Conservation (phyloP, 2,888 invertebrate genomes). For the Drosophila algonquin region DNA sequence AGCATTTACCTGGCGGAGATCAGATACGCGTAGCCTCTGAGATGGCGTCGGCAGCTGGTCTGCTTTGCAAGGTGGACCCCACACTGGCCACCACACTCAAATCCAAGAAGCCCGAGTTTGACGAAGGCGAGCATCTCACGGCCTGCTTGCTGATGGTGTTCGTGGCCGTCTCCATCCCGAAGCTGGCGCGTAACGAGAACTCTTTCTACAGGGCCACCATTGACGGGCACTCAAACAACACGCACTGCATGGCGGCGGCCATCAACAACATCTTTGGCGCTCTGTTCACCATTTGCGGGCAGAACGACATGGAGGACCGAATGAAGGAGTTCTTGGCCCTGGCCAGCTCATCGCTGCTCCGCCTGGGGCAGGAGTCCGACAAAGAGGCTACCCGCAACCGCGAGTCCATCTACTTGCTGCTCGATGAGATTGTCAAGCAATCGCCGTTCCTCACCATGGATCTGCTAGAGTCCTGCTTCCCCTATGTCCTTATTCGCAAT, state of each 20-base stretch:
- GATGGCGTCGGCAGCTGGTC: conserved; percentile 98
- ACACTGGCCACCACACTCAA: conserved; percentile 95
- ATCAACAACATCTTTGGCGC: conserved; percentile 98
- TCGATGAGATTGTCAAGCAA: conserved; percentile 99
- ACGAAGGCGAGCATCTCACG: conserved; percentile 96
- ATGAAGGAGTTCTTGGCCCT: conserved; percentile 97
- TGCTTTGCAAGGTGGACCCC: conserved; percentile 97
- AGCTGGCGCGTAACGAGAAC: conserved; percentile 94
- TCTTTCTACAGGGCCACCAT: conserved; percentile 94
- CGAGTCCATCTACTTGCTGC: conserved; percentile 97
- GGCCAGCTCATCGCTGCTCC: conserved; percentile 96
- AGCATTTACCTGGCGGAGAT: conserved; percentile 95
- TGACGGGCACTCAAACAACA: conserved; percentile 98
- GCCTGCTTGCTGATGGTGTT: conserved; percentile 99
- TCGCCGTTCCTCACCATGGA: conserved; percentile 99
- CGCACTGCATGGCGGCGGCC: conserved; percentile 98
- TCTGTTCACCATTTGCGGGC: conserved; percentile 97
- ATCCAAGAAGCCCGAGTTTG: conserved; percentile 93
- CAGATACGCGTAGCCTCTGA: conserved; percentile 96
- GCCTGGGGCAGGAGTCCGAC: conserved; percentile 97
- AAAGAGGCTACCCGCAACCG: conserved; percentile 96
- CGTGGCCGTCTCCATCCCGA: conserved; percentile 98
- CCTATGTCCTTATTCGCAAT: conserved; percentile 98
- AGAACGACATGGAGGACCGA: conserved; percentile 97
- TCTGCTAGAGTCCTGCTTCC: conserved; percentile 98